Conservation (phyloP, 1,140 invertebrate genomes). For the Camponotus floridanus region DNA sequence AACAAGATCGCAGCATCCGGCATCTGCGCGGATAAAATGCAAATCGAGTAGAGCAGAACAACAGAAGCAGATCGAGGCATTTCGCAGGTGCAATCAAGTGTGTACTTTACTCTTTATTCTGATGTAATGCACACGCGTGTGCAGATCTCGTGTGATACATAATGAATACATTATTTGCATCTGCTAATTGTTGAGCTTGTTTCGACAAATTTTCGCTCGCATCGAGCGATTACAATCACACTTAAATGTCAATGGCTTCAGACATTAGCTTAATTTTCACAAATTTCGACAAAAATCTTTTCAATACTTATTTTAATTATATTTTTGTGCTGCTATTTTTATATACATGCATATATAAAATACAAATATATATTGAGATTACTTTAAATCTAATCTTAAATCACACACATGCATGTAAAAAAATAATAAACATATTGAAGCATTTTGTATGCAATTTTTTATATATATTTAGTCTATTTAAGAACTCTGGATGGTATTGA, state of each 20-base stretch:
- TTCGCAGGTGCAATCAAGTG: constrained; percentile 11
- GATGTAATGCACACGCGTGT: constrained; percentile 4
- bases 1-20: constrained; percentile 7
- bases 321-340: too few relatives aligned
- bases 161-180: constrained; percentile 16
- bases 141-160: constrained; percentile 1
- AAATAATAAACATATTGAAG: too few relatives aligned
- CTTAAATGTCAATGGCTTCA: background rate
- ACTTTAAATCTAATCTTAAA: too few relatives aligned
- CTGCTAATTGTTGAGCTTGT: background rate
- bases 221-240: background rate
- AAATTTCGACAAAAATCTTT: background rate
- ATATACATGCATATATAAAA: too few relatives aligned
- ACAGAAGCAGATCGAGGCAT: constrained; percentile 35
- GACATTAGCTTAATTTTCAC: constrained; percentile 7
- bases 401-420: too few relatives aligned
- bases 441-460: too few relatives aligned
- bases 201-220: constrained; percentile 21
- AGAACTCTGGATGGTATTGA: too few relatives aligned
- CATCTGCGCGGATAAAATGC: background rate
- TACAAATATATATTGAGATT: too few relatives aligned
- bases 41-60: background rate
- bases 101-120: background rate
- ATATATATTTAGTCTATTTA: too few relatives aligned
- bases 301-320: background rate